Evolutionary conservation across 1,140 invertebrate species (phyloP).

Genomic region (Nasonia vitripennis): DNA sequence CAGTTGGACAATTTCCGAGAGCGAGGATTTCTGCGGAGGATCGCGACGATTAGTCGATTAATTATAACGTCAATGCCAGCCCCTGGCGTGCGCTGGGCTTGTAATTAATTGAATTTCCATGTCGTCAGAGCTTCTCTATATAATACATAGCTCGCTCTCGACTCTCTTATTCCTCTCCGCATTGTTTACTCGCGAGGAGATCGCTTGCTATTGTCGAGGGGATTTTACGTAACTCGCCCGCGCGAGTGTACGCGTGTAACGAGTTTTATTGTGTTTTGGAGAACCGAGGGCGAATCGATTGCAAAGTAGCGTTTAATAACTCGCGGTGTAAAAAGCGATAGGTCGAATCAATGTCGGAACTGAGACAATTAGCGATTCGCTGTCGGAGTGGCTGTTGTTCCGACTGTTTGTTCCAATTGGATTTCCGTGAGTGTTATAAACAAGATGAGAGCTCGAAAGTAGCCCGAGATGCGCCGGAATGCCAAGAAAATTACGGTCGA

Average conservation of each 20-base stretch:
- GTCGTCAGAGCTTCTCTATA: not conserved
- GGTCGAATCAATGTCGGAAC: slow-evolving; percentile 20
- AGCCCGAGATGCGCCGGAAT: not conserved
- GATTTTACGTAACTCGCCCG: not conserved
- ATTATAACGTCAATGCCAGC: slow-evolving; percentile 14
- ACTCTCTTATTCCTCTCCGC: too few species aligned
- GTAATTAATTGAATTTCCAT: not conserved
- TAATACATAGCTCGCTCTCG: not conserved
- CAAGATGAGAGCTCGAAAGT: not conserved
- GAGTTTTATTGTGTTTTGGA: too few species aligned
- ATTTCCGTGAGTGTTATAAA: slow-evolving; percentile 17
- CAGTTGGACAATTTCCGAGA: not conserved
- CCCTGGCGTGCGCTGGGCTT: not conserved
- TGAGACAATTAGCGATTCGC: slow-evolving; percentile 19
- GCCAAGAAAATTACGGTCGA: not conserved
- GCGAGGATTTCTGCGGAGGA: not conserved
- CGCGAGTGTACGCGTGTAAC: not conserved
- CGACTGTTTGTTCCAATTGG: slow-evolving; percentile 21
- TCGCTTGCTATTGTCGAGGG: not conserved
- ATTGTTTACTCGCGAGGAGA: not conserved
- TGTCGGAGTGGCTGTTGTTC: slow-evolving; percentile 12
- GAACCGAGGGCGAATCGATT: too few species aligned
- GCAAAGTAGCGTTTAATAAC: too few species aligned
- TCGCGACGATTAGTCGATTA: not conserved
- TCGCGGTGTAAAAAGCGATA: not conserved